Base-by-base conservation (phyloP, 2,888 invertebrate genomes). In the Merodon equestris region DNA sequence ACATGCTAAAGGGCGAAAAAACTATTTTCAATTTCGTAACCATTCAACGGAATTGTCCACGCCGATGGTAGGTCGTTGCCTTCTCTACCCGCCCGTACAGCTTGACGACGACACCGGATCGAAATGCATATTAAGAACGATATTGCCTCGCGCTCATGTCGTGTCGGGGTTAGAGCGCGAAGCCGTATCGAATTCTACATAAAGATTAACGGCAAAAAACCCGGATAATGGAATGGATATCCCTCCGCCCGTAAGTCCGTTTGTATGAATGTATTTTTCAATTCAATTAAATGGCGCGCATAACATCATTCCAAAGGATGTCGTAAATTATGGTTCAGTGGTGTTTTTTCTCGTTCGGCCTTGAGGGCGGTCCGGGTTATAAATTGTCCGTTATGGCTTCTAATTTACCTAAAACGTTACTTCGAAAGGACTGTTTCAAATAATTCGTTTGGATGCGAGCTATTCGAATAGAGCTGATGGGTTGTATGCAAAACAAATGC, bases 271-370 rank as follows among this genome's bases (percentile, higher is more conserved):
- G 72, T 77, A 53, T 77, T 77, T 77, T 71, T 72, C 72, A 72
- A 77, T 77, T 72, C 72, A 77, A 77, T 77, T 77, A 77, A 77
- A 77, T 72, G 77, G 72, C 56, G 61, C 72, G 72, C 77, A 77
- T 77, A 67, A 77, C 66, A 72, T 61, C 60, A 61, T 72, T 67
- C 64, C 60, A 47, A 40, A 47, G 51, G 67, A 61, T 58, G 61
- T 67, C 77, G 72, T 72, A 77, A 77, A 77, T 77, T 77, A 53
- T 57, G 66, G 63, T 73, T 45, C 57, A 36, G 48, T 63, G 47
- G 38, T 15, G n/a, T 17, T 51, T 42, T 40, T 60, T 61, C 53
- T 54, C 34, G 36, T 47, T 14, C 18, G 18, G 38, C 38, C 34
- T 14, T 19, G 12, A 9, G 38, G 63, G 48, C 27, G 19, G 15